A percentile compares a stretch with the other conserved stretches of the same genome.
Conservation (phyloP, 2,113 vertebrate species). For the Silurus glanis region DNA sequence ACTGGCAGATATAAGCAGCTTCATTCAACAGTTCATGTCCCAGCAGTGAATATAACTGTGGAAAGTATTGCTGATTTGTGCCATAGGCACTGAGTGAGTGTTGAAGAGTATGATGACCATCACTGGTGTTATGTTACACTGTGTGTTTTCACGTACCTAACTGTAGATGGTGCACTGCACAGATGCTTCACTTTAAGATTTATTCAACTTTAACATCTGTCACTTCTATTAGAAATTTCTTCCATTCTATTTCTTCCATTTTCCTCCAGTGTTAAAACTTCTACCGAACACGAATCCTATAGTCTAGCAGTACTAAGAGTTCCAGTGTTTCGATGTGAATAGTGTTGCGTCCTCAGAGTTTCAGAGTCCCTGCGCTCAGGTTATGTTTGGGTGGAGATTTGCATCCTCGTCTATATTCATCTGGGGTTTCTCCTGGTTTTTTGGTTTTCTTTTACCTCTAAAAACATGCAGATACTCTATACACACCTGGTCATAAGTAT, state of each 20-base stretch:
- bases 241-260: neutral
- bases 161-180: neutral
- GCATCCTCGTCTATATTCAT: neutral
- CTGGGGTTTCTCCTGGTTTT: neutral
- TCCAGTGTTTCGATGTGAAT: neutral
- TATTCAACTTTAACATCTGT: neutral
- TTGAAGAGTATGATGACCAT: neutral
- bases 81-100: neutral
- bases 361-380: neutral
- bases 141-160: neutral
- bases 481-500: too few relatives aligned
- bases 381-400: neutral
- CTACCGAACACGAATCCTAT: conserved; percentile 33
- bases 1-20: neutral
- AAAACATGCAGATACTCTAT: neutral
- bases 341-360: neutral
- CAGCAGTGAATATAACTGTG: neutral
- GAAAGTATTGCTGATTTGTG: neutral
- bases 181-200: neutral
- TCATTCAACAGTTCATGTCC: conserved; percentile 1
- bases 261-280: conserved; percentile 9
- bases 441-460: neutral
- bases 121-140: neutral
- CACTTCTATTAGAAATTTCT: neutral
- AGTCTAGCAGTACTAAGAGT: conserved; percentile 24